Evolutionary conservation across 2,888 invertebrate genomes (phyloP).

Genomic region (Meliscaeva auricollis): DNA sequence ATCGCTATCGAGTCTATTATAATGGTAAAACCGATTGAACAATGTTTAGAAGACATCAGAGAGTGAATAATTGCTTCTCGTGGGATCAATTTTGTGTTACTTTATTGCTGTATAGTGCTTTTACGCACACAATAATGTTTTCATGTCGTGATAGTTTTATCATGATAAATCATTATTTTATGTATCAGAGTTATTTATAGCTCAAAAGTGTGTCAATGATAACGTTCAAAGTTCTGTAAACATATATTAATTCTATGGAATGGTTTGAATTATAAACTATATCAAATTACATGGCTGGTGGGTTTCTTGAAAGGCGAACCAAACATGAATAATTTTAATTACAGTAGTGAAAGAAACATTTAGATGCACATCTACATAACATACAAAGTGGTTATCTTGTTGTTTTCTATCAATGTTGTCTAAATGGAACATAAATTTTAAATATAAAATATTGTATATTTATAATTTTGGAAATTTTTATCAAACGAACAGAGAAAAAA

Average conservation of each 20-base stretch:
- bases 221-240: not conserved
- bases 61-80: not conserved
- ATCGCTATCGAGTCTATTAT: constrained; percentile 7
- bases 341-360: no score
- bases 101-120: not conserved
- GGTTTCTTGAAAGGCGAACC: no score
- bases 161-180: constrained; percentile 1
- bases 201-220: constrained; percentile 12
- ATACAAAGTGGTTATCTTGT: no score
- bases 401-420: no score
- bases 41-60: not conserved
- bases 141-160: constrained; percentile 21
- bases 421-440: no score
- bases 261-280: no score
- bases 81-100: not conserved
- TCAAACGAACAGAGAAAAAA: no score
- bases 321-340: no score
- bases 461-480: no score
- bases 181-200: not conserved
- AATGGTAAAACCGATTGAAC: constrained; percentile 1
- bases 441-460: no score
- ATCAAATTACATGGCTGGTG: no score
- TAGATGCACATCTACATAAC: no score
- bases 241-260: not conserved
- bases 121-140: not conserved